Base-by-base conservation (phyloP, 1,140 invertebrate genomes). In the Vollenhovia emeryi region DNA sequence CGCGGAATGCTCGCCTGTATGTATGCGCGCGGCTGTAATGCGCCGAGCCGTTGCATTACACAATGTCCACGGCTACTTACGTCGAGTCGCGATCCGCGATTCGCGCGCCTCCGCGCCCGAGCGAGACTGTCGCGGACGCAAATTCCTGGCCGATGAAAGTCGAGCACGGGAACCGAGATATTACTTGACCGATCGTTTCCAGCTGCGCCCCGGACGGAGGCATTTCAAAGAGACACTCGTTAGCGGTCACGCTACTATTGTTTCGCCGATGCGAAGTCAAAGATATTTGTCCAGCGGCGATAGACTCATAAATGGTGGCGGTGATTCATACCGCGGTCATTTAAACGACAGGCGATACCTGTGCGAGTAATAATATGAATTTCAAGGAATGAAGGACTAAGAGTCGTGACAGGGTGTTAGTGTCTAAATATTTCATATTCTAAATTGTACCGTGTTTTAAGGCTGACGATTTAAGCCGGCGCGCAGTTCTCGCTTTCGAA, bases 91-190 rank as follows among this genome's bases (percentile, higher is more conserved):
- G 57, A 80, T 69, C 18, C 48, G 52, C 78, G 62, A 80, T 80
- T 68, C 33, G 60, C 78, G 64, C 60, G 57, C 59, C 48, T 27
- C 24, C 40, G 40, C 40, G 40, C 33, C 33, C 76, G 33, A 55
- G 15, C 33, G 30, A 18, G 48, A 69, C 66, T 69, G 43, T 71
- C 78, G 52, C 78, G 78, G 24, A 71, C 71, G 78, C 66, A 80
- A 80, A 80, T 82, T 82, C 78, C 50, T 82, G 40, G 18, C 7
- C 66, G 50, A 78, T 60, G 82, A 78, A 76, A 76, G 57, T 59
- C 18, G 80, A 50, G 55, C 40, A 15, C 40, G 71, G 71, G 27
- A 45, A 33, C 21, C 33, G 18, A 27, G 43, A 27, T 27, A 27
- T 62, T n/a, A 75, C 21, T 27, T 48, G 13, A 43, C 21, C 21